Base-by-base conservation (phyloP, 1,140 invertebrate genomes). In the Octopus bimaculoides region DNA sequence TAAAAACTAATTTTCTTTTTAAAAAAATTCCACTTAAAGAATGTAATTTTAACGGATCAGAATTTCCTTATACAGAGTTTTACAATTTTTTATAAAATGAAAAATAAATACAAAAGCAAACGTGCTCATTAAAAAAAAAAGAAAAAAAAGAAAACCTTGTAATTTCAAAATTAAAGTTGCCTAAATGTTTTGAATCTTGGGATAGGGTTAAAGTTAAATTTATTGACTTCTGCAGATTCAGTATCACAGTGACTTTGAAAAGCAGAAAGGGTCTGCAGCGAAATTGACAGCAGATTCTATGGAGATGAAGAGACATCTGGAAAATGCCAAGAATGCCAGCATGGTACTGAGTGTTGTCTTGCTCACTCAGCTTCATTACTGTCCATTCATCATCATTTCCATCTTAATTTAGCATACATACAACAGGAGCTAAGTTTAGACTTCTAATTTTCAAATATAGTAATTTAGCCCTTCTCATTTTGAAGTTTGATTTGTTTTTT, bases 281-380 rank as follows among this genome's bases (percentile, higher is more conserved):
- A 95, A 96, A 77, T 96, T 98, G 92, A 71, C 66, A 71, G 96
- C 95, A 52, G 96, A 97, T 89, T 97, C 96, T 75, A 96, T 96
- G 7, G 97, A 98, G 91, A 92, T 97, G 89, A 95, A 96, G 88
- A 93, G 97, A 85, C 96, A 98, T 88, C 95, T 96, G 26, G 96
- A 98, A 89, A 98, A 98, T 91, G 98, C 97, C 73, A 98, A 97
- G 91, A 93, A 97, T 84, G 97, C 98, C 91, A 97, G 96, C 88
- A 96, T 97, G 91, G 96, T 93, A 88, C 89, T 89, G 20, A 53
- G 17, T 71, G 17, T 71, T 71, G 6, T 71, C 26, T 71, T 41
- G 26, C 26, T 41, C 26, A 41, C 26, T 41, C 26, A 41, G 26
- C 26, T 41, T 41, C 26, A 41, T 41, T 41, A 41, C 26, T 41